Conservation (phyloP, 1,140 invertebrate species). For the Diorhabda carinulata region DNA sequence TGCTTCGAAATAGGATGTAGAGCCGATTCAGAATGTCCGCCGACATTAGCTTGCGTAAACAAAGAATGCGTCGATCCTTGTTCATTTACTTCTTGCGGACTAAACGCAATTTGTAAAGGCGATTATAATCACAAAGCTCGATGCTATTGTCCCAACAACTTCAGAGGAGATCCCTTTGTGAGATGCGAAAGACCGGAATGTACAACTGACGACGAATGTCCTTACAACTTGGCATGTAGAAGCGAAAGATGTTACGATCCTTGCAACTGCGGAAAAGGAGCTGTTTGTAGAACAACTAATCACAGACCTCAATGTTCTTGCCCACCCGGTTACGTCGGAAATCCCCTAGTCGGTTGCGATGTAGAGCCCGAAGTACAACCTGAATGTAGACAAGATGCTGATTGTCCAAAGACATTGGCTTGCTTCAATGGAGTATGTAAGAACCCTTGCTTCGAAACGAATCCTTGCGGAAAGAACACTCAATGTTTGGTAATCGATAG, state of each 20-base stretch:
- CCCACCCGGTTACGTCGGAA: slow-evolving; percentile 75
- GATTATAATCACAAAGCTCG: slow-evolving; percentile 68
- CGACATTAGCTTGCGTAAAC: slow-evolving; percentile 79
- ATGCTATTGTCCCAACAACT: slow-evolving; percentile 74
- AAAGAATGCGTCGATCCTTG: slow-evolving; percentile 80
- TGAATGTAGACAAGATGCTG: slow-evolving; percentile 76
- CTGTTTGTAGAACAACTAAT: slow-evolving; percentile 71
- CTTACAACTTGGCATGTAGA: slow-evolving; percentile 68
- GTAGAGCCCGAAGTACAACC: slow-evolving; percentile 52
- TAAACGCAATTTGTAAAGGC: slow-evolving; percentile 71
- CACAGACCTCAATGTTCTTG: slow-evolving; percentile 77
- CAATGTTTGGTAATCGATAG: slow-evolving; percentile 79
- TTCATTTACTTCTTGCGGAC: slow-evolving; percentile 73
- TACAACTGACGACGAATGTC: slow-evolving; percentile 66
- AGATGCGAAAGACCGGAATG: slow-evolving; percentile 77
- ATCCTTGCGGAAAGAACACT: slow-evolving; percentile 76
- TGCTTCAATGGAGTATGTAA: slow-evolving; percentile 77
- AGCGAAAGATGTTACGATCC: slow-evolving; percentile 74
- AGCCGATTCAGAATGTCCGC: slow-evolving; percentile 77
- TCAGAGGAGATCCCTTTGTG: slow-evolving; percentile 70
- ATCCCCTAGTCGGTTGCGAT: slow-evolving; percentile 66
- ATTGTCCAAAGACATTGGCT: slow-evolving; percentile 78
- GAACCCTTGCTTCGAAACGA: slow-evolving; percentile 74
- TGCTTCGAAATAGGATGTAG: slow-evolving; percentile 82
- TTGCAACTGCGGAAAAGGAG: slow-evolving; percentile 66